Evolutionary conservation across 2,113 vertebrate genomes (phyloP).

Genomic region (Crotalus helleri): DNA sequence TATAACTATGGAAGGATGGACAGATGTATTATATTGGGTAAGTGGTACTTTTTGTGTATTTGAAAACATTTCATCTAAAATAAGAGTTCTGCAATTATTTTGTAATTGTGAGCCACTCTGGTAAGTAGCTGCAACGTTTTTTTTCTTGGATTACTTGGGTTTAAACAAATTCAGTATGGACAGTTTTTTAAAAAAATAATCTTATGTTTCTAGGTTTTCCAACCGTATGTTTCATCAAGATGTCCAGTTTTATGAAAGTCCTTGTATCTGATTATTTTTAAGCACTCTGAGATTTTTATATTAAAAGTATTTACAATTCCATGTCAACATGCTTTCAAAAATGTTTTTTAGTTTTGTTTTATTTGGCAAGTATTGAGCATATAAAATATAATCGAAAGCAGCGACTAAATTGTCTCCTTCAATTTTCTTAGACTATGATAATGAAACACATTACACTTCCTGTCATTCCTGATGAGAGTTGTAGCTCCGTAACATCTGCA

Average conservation of each 20-base stretch:
- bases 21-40: conserved; percentile 98
- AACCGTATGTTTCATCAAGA: not conserved
- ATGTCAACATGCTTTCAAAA: conserved; percentile 20
- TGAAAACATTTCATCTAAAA: not conserved
- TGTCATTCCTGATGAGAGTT: not conserved
- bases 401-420: not conserved
- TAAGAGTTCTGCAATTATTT: not conserved
- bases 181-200: conserved; percentile 17
- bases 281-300: conserved; percentile 32
- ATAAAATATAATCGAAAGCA: not conserved
- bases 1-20: conserved; percentile 99
- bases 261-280: conserved; percentile 23
- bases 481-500: not conserved
- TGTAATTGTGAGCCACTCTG: not conserved
- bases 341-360: conserved; percentile 25
- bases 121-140: conserved; percentile 16
- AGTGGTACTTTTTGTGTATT: conserved; percentile 40
- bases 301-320: conserved; percentile 23
- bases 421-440: not conserved
- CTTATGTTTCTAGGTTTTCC: conserved; percentile 22
- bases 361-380: conserved; percentile 24
- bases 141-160: conserved; percentile 32
- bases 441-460: not conserved
- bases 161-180: conserved; percentile 24
- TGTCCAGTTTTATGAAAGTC: conserved; percentile 20